Base-by-base conservation (phyloP, 2,888 invertebrate species). In the Steromphala cineraria region DNA sequence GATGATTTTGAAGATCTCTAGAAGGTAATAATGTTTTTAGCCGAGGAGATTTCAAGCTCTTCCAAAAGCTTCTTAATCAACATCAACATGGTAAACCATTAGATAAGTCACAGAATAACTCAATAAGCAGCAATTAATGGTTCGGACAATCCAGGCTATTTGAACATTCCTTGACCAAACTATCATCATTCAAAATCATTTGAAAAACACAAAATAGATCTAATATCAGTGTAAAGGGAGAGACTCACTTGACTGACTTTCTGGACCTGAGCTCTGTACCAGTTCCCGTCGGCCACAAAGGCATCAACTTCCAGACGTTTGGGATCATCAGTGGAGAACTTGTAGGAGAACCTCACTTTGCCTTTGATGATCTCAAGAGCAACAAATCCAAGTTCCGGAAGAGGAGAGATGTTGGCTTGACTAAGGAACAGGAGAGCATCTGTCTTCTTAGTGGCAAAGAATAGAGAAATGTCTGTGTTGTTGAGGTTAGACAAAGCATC, bases 341-440 rank as follows among this genome's bases (percentile, higher is more conserved):
- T 83, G 92, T 97, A 98, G 0, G 98, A 97, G 93, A 99, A 98
- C 21, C 96, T 95, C 0, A 97, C 96, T 88, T 95, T 96, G 0
- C 98, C 98, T 80, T 95, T 95, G 0, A 98, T 95, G 77, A 99
- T 93, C 94, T 99, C 98, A 83, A 99, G 95, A 0, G 98, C 97
- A 53, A 99, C 96, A 91, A 98, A 99, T 86, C 98, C 95, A 31
- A 79, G 62, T 10, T 24, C 56, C 13, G 79, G 24, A 17, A 56
- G 83, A 13, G 98, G 98, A 4, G 97, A 97, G 13, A 84, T 52
- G 40, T 96, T 96, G 0, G 96, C 95, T 91, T 96, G 98, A 91
- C 98, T 98, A 93, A 98, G 99, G 0, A 98, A 94, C n/a, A 99
- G 94, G 13, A 99, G 94, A 0, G 97, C 96, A 92, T 98, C 96